Evolutionary conservation across 2,888 invertebrate genomes (phyloP).

Genomic region (Cephus pygmeus): DNA sequence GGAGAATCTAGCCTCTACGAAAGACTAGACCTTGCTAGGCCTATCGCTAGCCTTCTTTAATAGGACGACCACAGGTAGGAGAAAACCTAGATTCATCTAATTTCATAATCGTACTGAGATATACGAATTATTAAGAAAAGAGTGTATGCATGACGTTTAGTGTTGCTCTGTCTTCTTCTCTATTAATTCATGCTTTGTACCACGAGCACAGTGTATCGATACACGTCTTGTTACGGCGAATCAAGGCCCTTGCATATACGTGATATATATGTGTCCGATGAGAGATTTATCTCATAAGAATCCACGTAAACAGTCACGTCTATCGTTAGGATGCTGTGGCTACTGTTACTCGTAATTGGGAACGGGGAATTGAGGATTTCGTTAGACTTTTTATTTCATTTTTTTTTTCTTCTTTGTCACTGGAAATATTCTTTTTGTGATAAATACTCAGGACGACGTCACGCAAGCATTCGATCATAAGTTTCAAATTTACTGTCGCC

Average conservation of each 20-base stretch:
- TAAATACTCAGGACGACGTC: not conserved
- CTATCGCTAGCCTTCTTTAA: slow-evolving; percentile 46
- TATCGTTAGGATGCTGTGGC: not conserved
- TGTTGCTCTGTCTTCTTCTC: not conserved
- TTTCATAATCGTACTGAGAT: slow-evolving; percentile 38
- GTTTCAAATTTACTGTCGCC: not conserved
- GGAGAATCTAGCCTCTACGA: slow-evolving; percentile 47
- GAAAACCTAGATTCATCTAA: slow-evolving; percentile 41
- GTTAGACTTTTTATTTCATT: not conserved
- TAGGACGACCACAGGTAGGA: slow-evolving; percentile 57
- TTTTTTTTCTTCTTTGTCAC: not conserved
- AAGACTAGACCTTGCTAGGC: slow-evolving; percentile 54
- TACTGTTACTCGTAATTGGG: not conserved
- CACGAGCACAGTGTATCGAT: not conserved
- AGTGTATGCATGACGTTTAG: slow-evolving; percentile 17
- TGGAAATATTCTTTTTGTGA: not conserved
- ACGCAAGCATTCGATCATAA: not conserved
- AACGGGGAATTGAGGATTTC: not conserved
- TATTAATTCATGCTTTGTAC: not conserved
- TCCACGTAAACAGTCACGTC: not conserved
- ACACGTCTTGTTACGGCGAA: not conserved
- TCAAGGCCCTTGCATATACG: not conserved
- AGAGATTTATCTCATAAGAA: not conserved
- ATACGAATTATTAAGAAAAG: slow-evolving; percentile 15
- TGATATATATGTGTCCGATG: not conserved